Percentiles rank a stretch among this genome's conserved stretches.
Evolutionary conservation across 2,888 invertebrate genomes (phyloP).

Genomic region (Amblyjoppa fuscipennis): DNA sequence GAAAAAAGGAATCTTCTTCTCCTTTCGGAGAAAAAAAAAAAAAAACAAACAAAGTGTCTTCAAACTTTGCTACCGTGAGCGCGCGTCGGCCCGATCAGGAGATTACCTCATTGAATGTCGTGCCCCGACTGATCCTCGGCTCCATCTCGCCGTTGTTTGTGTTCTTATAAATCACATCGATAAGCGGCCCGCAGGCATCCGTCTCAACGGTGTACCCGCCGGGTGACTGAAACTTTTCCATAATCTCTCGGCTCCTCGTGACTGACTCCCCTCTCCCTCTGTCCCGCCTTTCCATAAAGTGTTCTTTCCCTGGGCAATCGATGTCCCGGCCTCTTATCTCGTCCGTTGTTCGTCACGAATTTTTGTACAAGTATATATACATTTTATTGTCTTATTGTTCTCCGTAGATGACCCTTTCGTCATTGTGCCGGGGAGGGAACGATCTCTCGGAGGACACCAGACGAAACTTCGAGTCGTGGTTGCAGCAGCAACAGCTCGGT

Average conservation of each 20-base stretch:
- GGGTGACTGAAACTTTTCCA: constrained; percentile 79
- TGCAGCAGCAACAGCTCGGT: constrained; percentile 83
- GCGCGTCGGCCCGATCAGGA: constrained; percentile 75
- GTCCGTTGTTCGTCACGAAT: neutral
- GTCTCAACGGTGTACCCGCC: constrained; percentile 53
- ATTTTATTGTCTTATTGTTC: constrained; percentile 13
- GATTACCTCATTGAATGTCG: constrained; percentile 81
- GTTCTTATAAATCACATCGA: constrained; percentile 84
- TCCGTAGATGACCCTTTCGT: constrained; percentile 91
- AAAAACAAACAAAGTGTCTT: constrained; percentile 60
- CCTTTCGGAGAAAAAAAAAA: constrained; percentile 19
- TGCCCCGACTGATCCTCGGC: constrained; percentile 77
- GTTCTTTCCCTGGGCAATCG: constrained; percentile 18
- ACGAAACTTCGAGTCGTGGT: constrained; percentile 96
- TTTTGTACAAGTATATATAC: neutral
- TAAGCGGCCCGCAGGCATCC: constrained; percentile 76
- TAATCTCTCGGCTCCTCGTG: constrained; percentile 74
- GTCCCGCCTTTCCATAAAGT: constrained; percentile 7
- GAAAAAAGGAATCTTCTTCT: constrained; percentile 7
- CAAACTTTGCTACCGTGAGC: constrained; percentile 71
- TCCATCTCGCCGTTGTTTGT: constrained; percentile 77
- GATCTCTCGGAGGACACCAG: constrained; percentile 94
- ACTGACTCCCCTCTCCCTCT: constrained; percentile 37
- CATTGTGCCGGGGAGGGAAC: constrained; percentile 93
- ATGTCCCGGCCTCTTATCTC: constrained; percentile 19